phyloP scores from a whole-genome alignment of 2,888 invertebrate genomes.

The Netelia inedita region DNA sequence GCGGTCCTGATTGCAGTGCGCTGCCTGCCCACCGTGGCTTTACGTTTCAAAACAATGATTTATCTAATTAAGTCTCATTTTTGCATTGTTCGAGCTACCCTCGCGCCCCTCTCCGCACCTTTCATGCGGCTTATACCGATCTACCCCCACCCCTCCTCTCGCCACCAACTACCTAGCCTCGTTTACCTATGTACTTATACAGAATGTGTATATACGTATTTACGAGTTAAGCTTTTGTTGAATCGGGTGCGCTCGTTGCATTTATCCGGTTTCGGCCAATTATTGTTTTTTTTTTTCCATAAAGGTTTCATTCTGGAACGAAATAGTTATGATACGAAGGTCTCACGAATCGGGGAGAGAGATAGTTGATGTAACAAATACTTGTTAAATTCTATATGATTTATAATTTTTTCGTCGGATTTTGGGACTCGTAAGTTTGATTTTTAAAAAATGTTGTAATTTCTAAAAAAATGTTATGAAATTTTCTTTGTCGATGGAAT shows the following conservation, averaged over 20 bases:
- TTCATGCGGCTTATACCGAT: slow-evolving; percentile 68
- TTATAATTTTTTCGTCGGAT: too few species aligned
- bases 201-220: background rate
- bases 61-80: slow-evolving; percentile 82
- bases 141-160: background rate
- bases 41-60: slow-evolving; percentile 83
- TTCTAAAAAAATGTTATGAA: too few species aligned
- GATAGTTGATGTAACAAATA: background rate
- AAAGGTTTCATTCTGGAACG: background rate
- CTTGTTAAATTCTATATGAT: too few species aligned
- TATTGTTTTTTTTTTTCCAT: background rate
- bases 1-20: slow-evolving; percentile 70
- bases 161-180: background rate
- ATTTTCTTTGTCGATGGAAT: too few species aligned
- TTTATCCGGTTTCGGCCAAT: slow-evolving; percentile 15
- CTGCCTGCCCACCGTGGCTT: slow-evolving; percentile 69
- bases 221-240: slow-evolving; percentile 4
- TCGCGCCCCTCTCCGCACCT: slow-evolving; percentile 24
- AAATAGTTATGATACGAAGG: background rate
- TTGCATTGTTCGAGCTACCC: slow-evolving; percentile 77
- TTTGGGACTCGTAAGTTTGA: too few species aligned
- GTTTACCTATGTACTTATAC: background rate
- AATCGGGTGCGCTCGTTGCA: background rate
- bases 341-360: background rate
- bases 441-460: too few species aligned